Evolutionary conservation across 2,797 vertebrate species (phyloP), one percentile per base, ranked within the genome.

Genomic region (Erethizon dorsatum): DNA sequence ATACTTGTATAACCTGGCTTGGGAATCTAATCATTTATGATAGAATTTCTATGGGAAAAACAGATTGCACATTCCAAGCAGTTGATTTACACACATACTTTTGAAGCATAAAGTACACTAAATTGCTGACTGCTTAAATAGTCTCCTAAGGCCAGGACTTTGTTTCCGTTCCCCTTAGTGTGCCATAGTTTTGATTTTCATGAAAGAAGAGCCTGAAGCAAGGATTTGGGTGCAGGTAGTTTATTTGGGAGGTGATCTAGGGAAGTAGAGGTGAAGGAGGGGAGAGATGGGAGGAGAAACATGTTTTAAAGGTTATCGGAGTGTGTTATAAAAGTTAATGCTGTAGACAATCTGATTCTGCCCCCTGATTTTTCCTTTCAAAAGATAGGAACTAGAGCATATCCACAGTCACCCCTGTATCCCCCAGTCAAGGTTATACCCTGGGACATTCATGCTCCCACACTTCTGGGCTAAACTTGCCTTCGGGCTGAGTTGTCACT

Each of bases 11-110:
- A 89, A 15, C 41, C 5, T 90, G 52, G 37, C 83, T 78, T 90
- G 41, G 56, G n/a, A 92, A 92, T 45, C 15, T 79, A 84, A 94
- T 82, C 50, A 61, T 88, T 91, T 94, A 83, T 61, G 84, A 83
- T 59, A 71, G 41, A 71, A 67, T 96, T 96, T 96, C 75, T 91
- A 5, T 59, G 80, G 83, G 63, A 69, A 82, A 94, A 94, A 75
- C 1, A 54, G 92, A 90, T 82, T 31, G 33, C 45, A 73, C 50
- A 91, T 93, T 90, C 73, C 75, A 91, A 47, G 54, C 41, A 73
- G 67, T 57, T 79, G 59, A 90, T 88, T 86, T 83, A 83, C 57
- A 95, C 54, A 83, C 63, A 63, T 86, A 86, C 45, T 69, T 96
- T 95, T 87, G 82, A 85, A 94, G 13, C 37, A 77, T 45, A 83